phyloP scores from a whole-genome alignment of 2,888 invertebrate genomes.

The Mactromeris polynyma region DNA sequence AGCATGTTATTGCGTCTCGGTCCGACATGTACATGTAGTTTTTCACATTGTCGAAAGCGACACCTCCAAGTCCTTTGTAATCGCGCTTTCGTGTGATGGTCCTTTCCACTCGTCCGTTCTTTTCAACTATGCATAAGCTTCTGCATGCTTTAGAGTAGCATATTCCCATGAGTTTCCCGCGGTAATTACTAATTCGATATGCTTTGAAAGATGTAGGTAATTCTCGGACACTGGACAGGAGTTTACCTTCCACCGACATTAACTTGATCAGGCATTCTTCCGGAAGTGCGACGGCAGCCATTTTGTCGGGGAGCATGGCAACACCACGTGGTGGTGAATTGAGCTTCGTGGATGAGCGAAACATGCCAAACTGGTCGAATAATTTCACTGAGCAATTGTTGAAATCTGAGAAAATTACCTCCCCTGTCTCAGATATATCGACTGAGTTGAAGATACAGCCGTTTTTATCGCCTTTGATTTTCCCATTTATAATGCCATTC shows the following conservation, averaged over 20 bases:
- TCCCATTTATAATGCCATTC: conserved; percentile 65
- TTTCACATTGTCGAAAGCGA: conserved; percentile 67
- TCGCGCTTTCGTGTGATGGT: conserved; percentile 66
- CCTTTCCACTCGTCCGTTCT: conserved; percentile 65
- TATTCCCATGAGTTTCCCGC: conserved; percentile 64
- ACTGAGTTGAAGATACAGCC: conserved; percentile 68
- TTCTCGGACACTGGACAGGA: conserved; percentile 57
- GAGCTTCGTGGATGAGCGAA: conserved; percentile 60
- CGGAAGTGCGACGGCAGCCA: conserved; percentile 63
- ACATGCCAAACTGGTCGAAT: conserved; percentile 67
- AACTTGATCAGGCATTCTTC: conserved; percentile 68
- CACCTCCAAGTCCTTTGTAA: conserved; percentile 69
- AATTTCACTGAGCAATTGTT: conserved; percentile 67
- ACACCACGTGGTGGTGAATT: conserved; percentile 69
- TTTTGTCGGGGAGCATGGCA: conserved; percentile 60
- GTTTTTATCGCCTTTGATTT: conserved; percentile 66
- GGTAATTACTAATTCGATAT: conserved; percentile 58
- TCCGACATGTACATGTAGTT: conserved; percentile 69
- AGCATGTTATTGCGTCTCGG: conserved; percentile 62
- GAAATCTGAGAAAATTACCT: conserved; percentile 68
- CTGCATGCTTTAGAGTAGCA: conserved; percentile 67
- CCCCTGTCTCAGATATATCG: conserved; percentile 65
- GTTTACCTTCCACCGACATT: conserved; percentile 66
- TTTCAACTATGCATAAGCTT: conserved; percentile 64
- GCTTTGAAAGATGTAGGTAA: conserved; percentile 67